phyloP scores from a whole-genome alignment of 2,797 vertebrate species.

The Syncerus caffer region DNA sequence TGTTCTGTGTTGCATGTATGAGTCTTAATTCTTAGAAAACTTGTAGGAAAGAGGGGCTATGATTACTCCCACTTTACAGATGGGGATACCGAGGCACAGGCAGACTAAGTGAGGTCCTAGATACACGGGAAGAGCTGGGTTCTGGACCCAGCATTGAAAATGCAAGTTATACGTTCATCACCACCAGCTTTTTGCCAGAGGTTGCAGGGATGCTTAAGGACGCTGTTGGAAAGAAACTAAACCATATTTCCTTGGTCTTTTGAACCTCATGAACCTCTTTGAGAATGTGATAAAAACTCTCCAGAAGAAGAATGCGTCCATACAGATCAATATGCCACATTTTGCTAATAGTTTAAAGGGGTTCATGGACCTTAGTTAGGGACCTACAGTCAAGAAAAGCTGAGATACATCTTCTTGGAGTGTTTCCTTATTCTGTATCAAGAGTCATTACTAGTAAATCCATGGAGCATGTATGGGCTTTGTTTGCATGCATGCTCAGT shows the following conservation, averaged over 20 bases:
- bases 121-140: neutral
- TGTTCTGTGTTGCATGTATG: neutral
- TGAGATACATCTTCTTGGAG: rapidly evolving
- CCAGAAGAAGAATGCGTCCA: neutral
- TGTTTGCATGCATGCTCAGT: neutral
- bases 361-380: rapidly evolving
- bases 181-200: neutral
- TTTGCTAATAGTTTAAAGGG: neutral
- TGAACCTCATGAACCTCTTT: neutral
- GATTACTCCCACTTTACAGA: neutral
- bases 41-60: neutral
- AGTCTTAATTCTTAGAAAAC: neutral
- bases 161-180: neutral
- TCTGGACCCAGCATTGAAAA: neutral
- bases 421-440: neutral
- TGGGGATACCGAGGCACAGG: neutral
- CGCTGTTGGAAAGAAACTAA: neutral
- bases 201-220: neutral
- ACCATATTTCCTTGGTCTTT: neutral
- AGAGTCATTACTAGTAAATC: rapidly evolving
- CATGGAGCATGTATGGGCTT: neutral
- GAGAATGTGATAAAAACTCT: neutral
- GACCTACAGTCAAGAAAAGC: neutral
- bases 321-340: neutral
- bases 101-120: neutral